These are phyloP conservation scores for Magallana angulata DNA, from an alignment of 1,140 invertebrate genomes.

Conservation along the genomic window DNA sequence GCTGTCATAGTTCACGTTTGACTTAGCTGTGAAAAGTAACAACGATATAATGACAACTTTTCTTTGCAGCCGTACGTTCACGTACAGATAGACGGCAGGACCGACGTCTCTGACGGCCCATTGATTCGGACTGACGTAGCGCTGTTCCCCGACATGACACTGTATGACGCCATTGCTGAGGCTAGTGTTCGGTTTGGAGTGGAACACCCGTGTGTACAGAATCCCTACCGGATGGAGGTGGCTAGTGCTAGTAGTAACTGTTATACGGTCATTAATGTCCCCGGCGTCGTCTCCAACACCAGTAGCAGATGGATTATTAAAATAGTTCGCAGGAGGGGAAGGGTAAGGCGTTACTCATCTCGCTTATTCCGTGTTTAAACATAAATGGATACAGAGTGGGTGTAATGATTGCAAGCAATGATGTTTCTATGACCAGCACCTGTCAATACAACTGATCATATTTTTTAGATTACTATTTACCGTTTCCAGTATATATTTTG, in stretches of 20 bases:
- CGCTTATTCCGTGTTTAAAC: no score
- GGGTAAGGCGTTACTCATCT: not conserved
- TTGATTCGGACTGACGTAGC: not conserved
- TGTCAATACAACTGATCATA: no score
- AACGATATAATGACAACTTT: not conserved
- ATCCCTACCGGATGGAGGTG: not conserved
- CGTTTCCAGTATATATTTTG: no score
- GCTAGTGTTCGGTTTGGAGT: not conserved
- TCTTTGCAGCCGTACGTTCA: not conserved
- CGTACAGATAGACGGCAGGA: not conserved
- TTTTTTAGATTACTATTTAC: no score
- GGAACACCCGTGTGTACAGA: conserved; percentile 16
- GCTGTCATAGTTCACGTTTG: no score
- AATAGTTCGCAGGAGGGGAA: conserved; percentile 7
- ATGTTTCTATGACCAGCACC: no score
- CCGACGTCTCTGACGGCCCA: not conserved
- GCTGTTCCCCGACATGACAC: not conserved
- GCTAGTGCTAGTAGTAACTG: not conserved
- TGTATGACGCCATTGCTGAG: conserved; percentile 7
- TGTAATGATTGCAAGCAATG: no score
- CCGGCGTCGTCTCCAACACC: not conserved
- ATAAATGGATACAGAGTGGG: no score
- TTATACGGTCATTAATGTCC: conserved; percentile 9
- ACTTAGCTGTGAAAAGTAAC: no score
- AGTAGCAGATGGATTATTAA: not conserved